Evolutionary conservation across 23 tunicate genomes (phyloP).

Genomic region (Halocynthia aurantium): DNA sequence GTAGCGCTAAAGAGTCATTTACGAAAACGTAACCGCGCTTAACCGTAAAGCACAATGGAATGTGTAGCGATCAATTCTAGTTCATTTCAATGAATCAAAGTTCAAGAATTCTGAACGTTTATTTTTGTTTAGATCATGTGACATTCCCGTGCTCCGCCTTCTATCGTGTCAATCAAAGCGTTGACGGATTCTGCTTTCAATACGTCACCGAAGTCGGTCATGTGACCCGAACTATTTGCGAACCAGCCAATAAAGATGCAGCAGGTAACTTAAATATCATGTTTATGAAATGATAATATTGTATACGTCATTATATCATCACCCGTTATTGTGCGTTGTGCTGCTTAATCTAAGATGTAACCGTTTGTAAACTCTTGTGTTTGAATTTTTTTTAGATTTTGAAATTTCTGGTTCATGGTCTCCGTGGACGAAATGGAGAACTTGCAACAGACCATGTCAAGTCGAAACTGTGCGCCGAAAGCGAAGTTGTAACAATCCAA

Average conservation of each 20-base stretch:
- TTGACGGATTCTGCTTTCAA: constrained; percentile 17
- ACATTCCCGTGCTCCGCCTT: constrained; percentile 14
- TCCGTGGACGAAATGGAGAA: constrained; percentile 19
- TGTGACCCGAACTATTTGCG: constrained; percentile 19
- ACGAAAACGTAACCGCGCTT: too few relatives aligned
- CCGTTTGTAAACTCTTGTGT: background rate
- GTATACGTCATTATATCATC: too few relatives aligned
- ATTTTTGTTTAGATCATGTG: constrained; percentile 6
- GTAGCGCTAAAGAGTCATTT: too few relatives aligned
- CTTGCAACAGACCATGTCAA: constrained; percentile 41
- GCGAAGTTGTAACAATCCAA: constrained; percentile 37
- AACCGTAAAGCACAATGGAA: too few relatives aligned
- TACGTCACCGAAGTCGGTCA: constrained; percentile 14
- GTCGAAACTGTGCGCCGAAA: constrained; percentile 9
- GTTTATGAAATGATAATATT: too few relatives aligned
- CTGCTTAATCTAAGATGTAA: background rate
- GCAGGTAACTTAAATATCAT: too few relatives aligned
- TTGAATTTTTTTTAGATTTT: constrained; percentile 1
- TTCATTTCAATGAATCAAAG: too few relatives aligned
- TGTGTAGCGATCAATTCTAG: too few relatives aligned
- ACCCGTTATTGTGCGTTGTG: too few relatives aligned
- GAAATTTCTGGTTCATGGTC: constrained; percentile 15
- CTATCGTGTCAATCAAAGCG: background rate
- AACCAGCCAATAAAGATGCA: constrained; percentile 5
- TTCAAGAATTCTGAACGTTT: too few relatives aligned